A percentile compares a stretch with the other conserved stretches of the same genome.
phyloP scores from a whole-genome alignment of 2,113 vertebrate species.

The Thymallus thymallus region DNA sequence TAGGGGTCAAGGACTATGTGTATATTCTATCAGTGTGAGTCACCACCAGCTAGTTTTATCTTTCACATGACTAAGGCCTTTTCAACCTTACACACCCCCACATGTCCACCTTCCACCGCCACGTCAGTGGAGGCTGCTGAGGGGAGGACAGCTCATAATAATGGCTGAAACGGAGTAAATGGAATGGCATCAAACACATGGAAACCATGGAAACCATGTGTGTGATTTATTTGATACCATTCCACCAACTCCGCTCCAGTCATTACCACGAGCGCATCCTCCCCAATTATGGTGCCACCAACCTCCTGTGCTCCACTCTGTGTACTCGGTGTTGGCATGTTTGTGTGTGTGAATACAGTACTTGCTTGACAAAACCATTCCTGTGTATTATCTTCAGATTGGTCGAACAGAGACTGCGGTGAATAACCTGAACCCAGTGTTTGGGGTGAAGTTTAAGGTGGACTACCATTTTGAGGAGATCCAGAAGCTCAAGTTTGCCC shows the following conservation, averaged over 20 bases:
- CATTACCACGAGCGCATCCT: too few species aligned
- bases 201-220: too few species aligned
- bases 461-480: slow-evolving; percentile 97
- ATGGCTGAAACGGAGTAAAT: too few species aligned
- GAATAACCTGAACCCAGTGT: slow-evolving; percentile 96
- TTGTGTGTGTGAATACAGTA: too few species aligned
- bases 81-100: not conserved
- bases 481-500: slow-evolving; percentile 94
- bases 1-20: not conserved
- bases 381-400: slow-evolving; percentile 67
- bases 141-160: too few species aligned
- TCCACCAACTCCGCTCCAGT: too few species aligned
- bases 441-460: slow-evolving; percentile 90
- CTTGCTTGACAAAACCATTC: not conserved
- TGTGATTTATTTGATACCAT: too few species aligned
- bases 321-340: not conserved
- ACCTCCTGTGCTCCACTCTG: not conserved
- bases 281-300: too few species aligned
- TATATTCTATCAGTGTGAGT: not conserved
- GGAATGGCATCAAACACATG: too few species aligned
- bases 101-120: not conserved
- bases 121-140: not conserved
- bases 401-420: slow-evolving; percentile 92
- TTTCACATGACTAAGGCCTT: not conserved
- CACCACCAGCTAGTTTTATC: slow-evolving; percentile 1